Conservation (phyloP, 2,797 vertebrate genomes). For the Malacoctenus gilli region DNA sequence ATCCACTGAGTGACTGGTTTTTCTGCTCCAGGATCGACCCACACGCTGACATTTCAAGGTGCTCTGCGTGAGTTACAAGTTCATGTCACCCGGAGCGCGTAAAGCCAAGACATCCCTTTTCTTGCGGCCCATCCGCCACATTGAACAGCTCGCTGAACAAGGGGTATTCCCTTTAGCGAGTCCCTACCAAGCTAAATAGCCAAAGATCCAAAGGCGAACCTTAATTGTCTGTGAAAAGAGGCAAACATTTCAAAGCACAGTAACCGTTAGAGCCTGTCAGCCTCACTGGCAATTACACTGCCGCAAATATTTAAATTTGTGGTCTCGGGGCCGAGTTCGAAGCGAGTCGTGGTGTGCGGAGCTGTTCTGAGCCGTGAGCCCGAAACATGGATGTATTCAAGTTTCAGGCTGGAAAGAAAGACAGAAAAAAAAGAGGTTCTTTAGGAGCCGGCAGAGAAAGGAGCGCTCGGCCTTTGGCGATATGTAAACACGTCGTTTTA, state of each 20-base stretch:
- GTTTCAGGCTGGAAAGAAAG: constrained; percentile 16
- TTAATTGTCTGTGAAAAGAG: constrained; percentile 77
- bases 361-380: constrained; percentile 49
- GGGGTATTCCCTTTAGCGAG: constrained; percentile 52
- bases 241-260: constrained; percentile 71
- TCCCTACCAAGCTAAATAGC: constrained; percentile 56
- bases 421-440: constrained; percentile 28
- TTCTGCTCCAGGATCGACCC: constrained; percentile 29
- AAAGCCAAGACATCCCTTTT: constrained; percentile 50
- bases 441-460: constrained; percentile 39
- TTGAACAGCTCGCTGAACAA: constrained; percentile 56
- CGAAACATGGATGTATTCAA: no score
- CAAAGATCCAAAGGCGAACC: constrained; percentile 62
- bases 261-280: constrained; percentile 68
- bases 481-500: constrained; percentile 73
- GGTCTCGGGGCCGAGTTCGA: constrained; percentile 63
- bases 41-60: constrained; percentile 63
- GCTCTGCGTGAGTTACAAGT: constrained; percentile 56
- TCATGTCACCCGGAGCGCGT: constrained; percentile 46
- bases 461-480: constrained; percentile 58
- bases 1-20: constrained; percentile 48
- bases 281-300: constrained; percentile 68
- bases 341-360: constrained; percentile 64
- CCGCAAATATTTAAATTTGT: constrained; percentile 80
- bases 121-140: constrained; percentile 35